phyloP scores from a whole-genome alignment of 1,140 invertebrate genomes.

The Diprion similis region DNA sequence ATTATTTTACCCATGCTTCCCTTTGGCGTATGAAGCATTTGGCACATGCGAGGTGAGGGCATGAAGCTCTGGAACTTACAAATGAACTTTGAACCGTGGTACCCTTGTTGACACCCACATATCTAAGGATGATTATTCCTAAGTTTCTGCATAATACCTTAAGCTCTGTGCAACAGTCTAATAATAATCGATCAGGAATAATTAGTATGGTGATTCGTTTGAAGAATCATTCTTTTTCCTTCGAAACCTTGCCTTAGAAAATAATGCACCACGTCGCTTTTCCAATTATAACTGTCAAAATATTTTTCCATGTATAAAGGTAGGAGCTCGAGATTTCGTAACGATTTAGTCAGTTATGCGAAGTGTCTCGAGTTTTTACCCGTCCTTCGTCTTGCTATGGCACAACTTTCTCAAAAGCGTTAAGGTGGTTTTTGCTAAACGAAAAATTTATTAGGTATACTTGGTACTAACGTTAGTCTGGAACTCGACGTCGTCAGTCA shows the following conservation, averaged over 20 bases:
- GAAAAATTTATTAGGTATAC: slow-evolving; percentile 39
- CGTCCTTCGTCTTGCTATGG: neutral
- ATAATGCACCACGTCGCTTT: no score
- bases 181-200: neutral
- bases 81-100: neutral
- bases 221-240: no score
- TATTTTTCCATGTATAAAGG: no score
- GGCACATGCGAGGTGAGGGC: neutral
- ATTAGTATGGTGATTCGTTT: no score
- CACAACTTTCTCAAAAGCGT: neutral
- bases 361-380: neutral
- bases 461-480: slow-evolving; percentile 61
- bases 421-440: slow-evolving; percentile 28
- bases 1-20: neutral
- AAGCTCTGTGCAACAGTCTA: neutral
- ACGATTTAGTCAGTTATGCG: neutral
- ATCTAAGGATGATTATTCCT: neutral
- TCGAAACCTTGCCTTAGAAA: no score
- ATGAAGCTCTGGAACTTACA: neutral
- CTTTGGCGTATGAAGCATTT: neutral
- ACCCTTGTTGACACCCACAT: neutral
- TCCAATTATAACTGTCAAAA: no score
- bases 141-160: neutral
- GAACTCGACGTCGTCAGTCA: slow-evolving; percentile 48
- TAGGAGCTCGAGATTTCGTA: no score